Conservation (phyloP, 2,888 invertebrate genomes). For the Agrilus mali region DNA sequence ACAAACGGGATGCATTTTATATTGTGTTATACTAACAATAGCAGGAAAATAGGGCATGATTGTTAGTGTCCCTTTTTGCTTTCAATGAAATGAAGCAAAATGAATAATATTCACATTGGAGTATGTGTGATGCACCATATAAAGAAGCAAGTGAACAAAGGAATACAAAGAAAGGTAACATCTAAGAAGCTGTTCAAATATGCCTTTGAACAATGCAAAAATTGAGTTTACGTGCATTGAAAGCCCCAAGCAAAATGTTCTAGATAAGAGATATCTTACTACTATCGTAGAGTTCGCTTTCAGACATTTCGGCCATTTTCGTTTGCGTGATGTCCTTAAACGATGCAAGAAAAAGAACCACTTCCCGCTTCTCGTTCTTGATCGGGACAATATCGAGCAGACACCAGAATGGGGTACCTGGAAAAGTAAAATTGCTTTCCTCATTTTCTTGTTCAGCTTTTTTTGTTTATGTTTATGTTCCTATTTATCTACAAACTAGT, state of each 20-base stretch:
- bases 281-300: constrained; percentile 75
- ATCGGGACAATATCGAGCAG: constrained; percentile 94
- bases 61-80: no score
- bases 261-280: constrained; percentile 46
- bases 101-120: no score
- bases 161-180: no score
- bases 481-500: no score
- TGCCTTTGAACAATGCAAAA: not conserved
- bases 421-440: constrained; percentile 16
- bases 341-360: constrained; percentile 88
- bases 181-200: not conserved
- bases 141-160: no score
- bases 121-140: no score
- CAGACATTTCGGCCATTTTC: constrained; percentile 76
- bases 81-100: no score
- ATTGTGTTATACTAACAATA: no score
- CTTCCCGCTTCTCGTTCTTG: constrained; percentile 95
- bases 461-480: not conserved
- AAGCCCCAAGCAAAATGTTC: constrained; percentile 28
- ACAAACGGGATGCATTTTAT: no score
- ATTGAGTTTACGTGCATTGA: constrained; percentile 29
- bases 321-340: constrained; percentile 93
- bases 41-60: no score
- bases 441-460: not conserved
- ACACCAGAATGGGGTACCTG: constrained; percentile 91